Conservation (phyloP, 1,140 invertebrate genomes). For the Scaptomyza graminum region DNA sequence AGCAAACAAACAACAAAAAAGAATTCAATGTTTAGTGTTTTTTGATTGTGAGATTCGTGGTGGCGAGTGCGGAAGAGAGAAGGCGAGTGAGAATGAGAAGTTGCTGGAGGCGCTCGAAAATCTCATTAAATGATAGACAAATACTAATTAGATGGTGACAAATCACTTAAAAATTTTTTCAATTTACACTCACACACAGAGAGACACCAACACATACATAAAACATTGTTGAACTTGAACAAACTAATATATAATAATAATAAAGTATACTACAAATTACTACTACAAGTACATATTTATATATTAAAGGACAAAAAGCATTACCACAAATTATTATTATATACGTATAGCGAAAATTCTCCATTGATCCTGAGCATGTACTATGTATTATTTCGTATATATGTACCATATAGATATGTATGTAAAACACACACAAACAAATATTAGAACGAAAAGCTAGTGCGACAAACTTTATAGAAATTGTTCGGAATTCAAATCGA, state of each 20-base stretch:
- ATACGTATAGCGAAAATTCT: conserved; percentile 70
- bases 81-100: conserved; percentile 6
- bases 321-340: conserved; percentile 55
- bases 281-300: conserved; percentile 32
- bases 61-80: conserved; percentile 6
- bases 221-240: conserved; percentile 69
- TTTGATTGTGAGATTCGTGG: conserved; percentile 59
- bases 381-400: conserved; percentile 72
- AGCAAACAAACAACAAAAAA: conserved; percentile 46
- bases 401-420: conserved; percentile 70
- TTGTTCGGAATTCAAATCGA: conserved; percentile 41
- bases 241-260: conserved; percentile 54
- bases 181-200: conserved; percentile 14
- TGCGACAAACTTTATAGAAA: conserved; percentile 21
- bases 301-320: conserved; percentile 42
- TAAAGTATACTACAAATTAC: conserved; percentile 26
- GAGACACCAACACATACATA: conserved; percentile 34
- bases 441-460: conserved; percentile 17
- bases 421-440: conserved; percentile 26
- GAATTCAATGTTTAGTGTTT: conserved; percentile 77
- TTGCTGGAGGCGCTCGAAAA: conserved; percentile 34
- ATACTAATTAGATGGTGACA: conserved; percentile 68
- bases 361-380: conserved; percentile 66
- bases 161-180: conserved; percentile 39
- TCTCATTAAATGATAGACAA: conserved; percentile 81